phyloP scores from a whole-genome alignment of 1,140 invertebrate genomes.

The Papilio machaon region DNA sequence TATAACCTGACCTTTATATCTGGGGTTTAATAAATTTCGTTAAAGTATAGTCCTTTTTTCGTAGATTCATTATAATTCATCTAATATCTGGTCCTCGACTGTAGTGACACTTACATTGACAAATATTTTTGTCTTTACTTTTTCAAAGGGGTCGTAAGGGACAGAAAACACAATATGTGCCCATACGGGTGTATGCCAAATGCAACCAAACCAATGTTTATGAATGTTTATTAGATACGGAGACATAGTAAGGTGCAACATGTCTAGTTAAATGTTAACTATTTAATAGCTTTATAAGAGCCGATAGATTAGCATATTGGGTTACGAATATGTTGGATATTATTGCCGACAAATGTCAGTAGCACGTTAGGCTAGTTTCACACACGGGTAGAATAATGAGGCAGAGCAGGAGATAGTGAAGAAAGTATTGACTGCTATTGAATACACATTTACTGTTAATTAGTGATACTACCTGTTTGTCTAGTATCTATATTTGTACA shows the following conservation, averaged over 20 bases:
- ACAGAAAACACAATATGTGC: too few relatives aligned
- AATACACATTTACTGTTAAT: too few relatives aligned
- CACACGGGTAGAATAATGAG: too few relatives aligned
- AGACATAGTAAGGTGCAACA: not conserved
- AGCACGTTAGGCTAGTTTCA: not conserved
- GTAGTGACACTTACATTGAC: too few relatives aligned
- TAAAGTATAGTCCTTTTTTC: not conserved
- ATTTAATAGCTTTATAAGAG: not conserved
- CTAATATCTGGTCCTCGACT: too few relatives aligned
- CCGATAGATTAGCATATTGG: constrained; percentile 29
- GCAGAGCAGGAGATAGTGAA: too few relatives aligned
- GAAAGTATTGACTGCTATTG: too few relatives aligned
- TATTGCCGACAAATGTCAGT: constrained; percentile 19
- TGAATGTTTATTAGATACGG: not conserved
- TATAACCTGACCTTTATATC: not conserved
- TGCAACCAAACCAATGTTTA: not conserved
- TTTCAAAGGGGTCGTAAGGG: too few relatives aligned
- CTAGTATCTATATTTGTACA: too few relatives aligned
- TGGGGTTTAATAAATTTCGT: not conserved
- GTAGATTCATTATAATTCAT: not conserved
- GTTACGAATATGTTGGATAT: constrained; percentile 1
- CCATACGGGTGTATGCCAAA: too few relatives aligned
- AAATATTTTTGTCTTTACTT: too few relatives aligned
- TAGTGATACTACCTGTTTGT: too few relatives aligned
- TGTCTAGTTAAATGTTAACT: not conserved